Conservation (phyloP, 2,113 vertebrate genomes). For the Sorex fumeus region DNA sequence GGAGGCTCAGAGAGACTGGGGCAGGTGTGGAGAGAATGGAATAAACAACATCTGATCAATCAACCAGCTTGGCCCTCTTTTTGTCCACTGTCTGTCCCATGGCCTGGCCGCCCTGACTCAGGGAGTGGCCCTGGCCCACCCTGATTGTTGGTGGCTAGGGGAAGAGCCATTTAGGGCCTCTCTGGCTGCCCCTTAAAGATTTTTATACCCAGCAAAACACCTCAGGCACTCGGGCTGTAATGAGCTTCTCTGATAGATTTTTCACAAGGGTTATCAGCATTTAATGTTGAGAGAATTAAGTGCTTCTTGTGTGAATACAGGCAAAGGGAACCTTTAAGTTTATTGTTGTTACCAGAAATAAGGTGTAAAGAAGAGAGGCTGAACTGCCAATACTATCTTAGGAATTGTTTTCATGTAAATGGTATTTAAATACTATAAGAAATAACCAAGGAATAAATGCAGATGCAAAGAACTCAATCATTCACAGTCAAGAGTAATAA, state of each 20-base stretch:
- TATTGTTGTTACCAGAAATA: neutral
- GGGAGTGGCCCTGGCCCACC: no score
- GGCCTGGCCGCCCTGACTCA: no score
- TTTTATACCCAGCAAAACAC: no score
- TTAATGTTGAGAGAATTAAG: neutral
- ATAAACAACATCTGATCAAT: no score
- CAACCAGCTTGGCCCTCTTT: no score
- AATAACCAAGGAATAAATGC: neutral
- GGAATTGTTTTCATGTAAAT: neutral
- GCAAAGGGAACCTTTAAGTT: neutral
- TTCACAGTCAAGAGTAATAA: no score
- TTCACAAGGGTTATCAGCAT: constrained; percentile 4
- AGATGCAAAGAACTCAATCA: neutral
- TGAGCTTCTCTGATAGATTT: neutral
- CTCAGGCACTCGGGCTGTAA: neutral
- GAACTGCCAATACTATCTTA: neutral
- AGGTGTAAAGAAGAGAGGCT: neutral
- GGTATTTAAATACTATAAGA: neutral
- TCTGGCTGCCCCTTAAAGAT: no score
- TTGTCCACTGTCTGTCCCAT: no score
- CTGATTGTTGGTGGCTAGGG: no score
- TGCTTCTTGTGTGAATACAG: neutral
- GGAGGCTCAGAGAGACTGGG: no score
- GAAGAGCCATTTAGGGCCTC: no score
- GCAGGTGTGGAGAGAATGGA: no score